Conservation (phyloP, 2,797 vertebrate genomes). For the Cygnus olor region DNA sequence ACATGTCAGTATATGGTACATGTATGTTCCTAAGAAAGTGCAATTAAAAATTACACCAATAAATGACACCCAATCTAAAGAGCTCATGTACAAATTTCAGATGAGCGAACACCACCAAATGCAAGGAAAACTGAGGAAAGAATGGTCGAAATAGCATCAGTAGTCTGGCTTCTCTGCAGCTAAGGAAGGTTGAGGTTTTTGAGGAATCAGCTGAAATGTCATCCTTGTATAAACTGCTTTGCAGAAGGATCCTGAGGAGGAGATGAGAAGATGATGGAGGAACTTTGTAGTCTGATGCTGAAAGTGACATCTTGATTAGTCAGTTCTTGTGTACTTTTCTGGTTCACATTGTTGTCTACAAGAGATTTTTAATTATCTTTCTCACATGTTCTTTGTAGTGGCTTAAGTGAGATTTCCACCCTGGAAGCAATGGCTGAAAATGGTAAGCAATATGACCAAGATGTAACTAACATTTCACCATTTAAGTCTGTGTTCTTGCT, state of each 20-base stretch:
- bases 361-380: constrained; percentile 23
- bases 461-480: neutral
- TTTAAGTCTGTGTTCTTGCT: neutral
- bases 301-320: neutral
- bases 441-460: constrained; percentile 51
- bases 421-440: constrained; percentile 62
- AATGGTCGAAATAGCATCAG: neutral
- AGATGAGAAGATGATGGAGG: neutral
- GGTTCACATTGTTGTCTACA: neutral
- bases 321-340: neutral
- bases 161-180: neutral
- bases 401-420: constrained; percentile 32
- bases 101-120: neutral
- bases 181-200: neutral
- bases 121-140: neutral
- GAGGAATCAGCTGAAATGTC: neutral
- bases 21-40: neutral
- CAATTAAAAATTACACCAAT: neutral
- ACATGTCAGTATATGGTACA: accelerated
- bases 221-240: neutral
- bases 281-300: neutral
- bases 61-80: neutral
- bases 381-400: neutral
- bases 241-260: neutral
- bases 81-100: neutral